Percentiles rank a stretch among this genome's conserved stretches.
Conservation (phyloP, 2,113 vertebrate species). For the Protobothrops flavoviridis region DNA sequence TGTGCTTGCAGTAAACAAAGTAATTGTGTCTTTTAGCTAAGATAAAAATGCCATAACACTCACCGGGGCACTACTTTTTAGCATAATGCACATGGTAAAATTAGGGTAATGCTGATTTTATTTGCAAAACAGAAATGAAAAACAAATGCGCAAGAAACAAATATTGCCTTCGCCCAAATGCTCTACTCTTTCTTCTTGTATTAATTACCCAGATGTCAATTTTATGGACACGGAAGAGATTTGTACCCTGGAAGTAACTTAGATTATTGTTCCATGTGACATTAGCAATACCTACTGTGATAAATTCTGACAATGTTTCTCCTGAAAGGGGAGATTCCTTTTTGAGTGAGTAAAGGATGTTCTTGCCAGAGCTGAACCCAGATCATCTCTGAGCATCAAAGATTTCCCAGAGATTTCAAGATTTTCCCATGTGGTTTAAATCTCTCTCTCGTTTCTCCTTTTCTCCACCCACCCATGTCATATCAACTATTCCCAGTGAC, state of each 20-base stretch:
- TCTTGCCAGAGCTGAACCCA: neutral
- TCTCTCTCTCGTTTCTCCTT: neutral
- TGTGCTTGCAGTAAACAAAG: neutral
- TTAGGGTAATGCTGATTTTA: conserved; percentile 12
- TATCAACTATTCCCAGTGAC: neutral
- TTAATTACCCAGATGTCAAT: conserved; percentile 10
- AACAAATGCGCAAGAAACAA: neutral
- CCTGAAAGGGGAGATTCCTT: neutral
- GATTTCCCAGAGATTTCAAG: neutral
- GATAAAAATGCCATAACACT: neutral
- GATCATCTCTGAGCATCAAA: neutral
- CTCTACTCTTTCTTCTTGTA: neutral
- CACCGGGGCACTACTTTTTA: neutral
- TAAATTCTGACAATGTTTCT: neutral
- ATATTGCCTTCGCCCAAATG: neutral
- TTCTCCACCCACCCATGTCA: neutral
- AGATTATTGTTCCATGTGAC: neutral
- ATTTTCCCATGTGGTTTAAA: too few relatives aligned
- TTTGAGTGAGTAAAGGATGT: neutral
- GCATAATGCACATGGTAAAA: conserved; percentile 12
- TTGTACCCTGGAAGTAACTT: neutral
- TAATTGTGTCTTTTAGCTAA: neutral
- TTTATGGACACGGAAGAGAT: neutral
- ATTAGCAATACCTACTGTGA: neutral
- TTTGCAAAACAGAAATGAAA: neutral